A percentile compares a stretch with the other conserved stretches of the same genome.
Conservation (phyloP, 2,113 vertebrate genomes). For the Mus musculus region DNA sequence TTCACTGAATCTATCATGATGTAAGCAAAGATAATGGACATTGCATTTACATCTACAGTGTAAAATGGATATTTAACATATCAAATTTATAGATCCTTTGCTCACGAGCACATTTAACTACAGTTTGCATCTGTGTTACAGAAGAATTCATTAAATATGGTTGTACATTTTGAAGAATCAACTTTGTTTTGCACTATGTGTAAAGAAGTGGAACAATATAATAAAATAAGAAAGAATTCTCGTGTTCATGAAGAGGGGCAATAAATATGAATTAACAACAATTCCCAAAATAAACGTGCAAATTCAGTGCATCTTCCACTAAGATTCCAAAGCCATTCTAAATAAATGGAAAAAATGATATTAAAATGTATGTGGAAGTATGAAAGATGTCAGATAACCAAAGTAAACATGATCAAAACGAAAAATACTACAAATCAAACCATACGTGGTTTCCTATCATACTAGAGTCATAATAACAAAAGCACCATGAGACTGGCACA, state of each 20-base stretch:
- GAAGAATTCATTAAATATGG: constrained; percentile 25
- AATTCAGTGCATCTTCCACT: not conserved
- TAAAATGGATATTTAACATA: constrained; percentile 6
- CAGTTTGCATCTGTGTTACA: constrained; percentile 39
- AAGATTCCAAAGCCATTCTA: not conserved
- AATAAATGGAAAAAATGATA: not conserved
- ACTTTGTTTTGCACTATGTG: not conserved
- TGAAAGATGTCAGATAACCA: not conserved
- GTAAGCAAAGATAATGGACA: constrained; percentile 37
- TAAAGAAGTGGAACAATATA: not conserved
- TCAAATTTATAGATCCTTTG: constrained; percentile 32
- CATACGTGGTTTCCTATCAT: not conserved
- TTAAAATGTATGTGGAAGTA: not conserved
- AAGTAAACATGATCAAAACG: not conserved
- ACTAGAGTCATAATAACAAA: too few relatives aligned
- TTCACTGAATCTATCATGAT: constrained; percentile 10
- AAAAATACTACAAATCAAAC: not conserved
- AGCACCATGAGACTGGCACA: not conserved
- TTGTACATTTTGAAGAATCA: constrained; percentile 36
- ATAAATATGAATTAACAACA: not conserved
- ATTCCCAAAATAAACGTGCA: not conserved
- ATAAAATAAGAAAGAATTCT: not conserved
- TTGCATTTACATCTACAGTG: not conserved
- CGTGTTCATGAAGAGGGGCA: not conserved
- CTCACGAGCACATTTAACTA: constrained; percentile 44